Percentiles rank a stretch among this genome's conserved stretches.
Conservation (phyloP, 2,888 invertebrate species). For the Hermodice carunculata region DNA sequence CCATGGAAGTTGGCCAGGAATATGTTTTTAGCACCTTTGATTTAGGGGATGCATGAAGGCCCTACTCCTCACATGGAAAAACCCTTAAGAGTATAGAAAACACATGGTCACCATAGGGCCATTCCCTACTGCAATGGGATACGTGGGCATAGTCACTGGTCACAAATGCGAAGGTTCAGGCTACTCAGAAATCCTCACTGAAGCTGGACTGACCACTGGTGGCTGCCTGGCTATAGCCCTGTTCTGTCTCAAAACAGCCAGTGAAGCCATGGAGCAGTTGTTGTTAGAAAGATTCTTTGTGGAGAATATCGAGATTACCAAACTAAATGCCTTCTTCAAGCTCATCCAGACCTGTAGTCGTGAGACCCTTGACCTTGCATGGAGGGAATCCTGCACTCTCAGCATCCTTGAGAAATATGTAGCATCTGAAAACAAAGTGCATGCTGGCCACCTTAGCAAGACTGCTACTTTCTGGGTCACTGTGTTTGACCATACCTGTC, state of each 20-base stretch:
- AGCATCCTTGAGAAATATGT: constrained; percentile 5
- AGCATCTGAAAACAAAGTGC: constrained; percentile 6
- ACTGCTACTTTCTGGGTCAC: constrained; percentile 14
- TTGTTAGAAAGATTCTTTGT: background rate
- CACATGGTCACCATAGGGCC: constrained; percentile 15
- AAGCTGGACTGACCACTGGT: background rate
- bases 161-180: constrained; percentile 18
- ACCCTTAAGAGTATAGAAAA: constrained; percentile 10
- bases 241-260: background rate
- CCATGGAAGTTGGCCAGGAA: constrained; percentile 21
- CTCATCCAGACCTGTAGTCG: constrained; percentile 3
- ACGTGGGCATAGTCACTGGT: constrained; percentile 22
- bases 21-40: constrained; percentile 21
- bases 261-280: constrained; percentile 5
- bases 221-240: background rate
- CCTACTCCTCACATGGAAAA: constrained; percentile 20
- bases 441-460: constrained; percentile 21
- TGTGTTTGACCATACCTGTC: constrained; percentile 9
- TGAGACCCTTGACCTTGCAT: background rate
- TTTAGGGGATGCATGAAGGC: constrained; percentile 25
- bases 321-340: background rate
- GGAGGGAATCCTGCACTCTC: background rate
- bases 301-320: background rate
- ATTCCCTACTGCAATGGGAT: constrained; percentile 27
- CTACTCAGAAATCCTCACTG: background rate